Evolutionary conservation across 2,888 invertebrate genomes (phyloP).

Genomic region (Ornithoptera priamus): DNA sequence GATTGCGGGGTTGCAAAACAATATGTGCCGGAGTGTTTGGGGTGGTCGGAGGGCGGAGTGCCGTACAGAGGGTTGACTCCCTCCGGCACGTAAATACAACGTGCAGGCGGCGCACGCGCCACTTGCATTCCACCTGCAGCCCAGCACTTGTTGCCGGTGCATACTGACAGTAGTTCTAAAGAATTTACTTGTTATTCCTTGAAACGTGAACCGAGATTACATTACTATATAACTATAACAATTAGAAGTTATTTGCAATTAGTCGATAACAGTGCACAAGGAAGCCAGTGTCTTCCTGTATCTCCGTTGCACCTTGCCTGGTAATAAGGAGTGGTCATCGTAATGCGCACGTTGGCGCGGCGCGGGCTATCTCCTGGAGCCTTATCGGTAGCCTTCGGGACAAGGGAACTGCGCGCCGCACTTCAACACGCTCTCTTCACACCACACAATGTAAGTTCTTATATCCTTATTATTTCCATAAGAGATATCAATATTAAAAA

Average conservation of each 20-base stretch:
- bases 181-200: too few relatives aligned
- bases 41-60: constrained; percentile 29
- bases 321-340: neutral
- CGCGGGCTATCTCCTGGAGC: constrained; percentile 54
- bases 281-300: neutral
- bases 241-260: neutral
- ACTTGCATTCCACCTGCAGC: constrained; percentile 26
- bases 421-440: constrained; percentile 32
- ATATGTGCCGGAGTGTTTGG: constrained; percentile 22
- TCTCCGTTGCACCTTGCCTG: neutral
- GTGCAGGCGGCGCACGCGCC: constrained; percentile 27
- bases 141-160: constrained; percentile 17
- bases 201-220: too few relatives aligned
- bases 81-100: constrained; percentile 24
- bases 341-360: constrained; percentile 44
- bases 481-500: too few relatives aligned
- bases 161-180: too few relatives aligned
- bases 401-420: constrained; percentile 46
- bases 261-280: neutral
- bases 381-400: constrained; percentile 45
- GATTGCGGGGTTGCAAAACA: constrained; percentile 28
- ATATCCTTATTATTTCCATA: neutral
- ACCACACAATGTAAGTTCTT: constrained; percentile 32
- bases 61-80: constrained; percentile 22
- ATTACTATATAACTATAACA: neutral